Conservation (phyloP, 2,888 invertebrate genomes). For the Eledona agricola region DNA sequence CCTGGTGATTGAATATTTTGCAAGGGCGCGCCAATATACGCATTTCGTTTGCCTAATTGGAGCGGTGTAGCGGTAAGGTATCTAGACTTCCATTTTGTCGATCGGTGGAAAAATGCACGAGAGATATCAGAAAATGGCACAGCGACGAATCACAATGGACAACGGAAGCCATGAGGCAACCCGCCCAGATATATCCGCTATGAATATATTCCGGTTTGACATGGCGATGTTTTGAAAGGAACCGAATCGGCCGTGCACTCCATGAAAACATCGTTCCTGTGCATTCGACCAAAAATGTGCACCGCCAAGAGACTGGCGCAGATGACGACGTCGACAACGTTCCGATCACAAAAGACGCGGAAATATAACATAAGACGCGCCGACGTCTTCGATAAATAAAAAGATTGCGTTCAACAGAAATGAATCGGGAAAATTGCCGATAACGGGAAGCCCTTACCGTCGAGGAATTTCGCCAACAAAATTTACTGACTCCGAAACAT, state of each 20-base stretch:
- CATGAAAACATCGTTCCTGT: constrained; percentile 30
- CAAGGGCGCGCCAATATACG: too few relatives aligned
- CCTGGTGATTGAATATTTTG: constrained; percentile 4
- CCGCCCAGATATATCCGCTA: constrained; percentile 44
- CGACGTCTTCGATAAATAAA: constrained; percentile 26
- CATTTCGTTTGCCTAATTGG: neutral
- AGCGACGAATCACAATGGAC: constrained; percentile 42
- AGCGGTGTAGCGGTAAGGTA: too few relatives aligned
- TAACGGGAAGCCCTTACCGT: constrained; percentile 5
- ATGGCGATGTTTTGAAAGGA: constrained; percentile 30
- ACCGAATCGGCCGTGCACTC: constrained; percentile 27
- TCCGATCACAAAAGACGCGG: constrained; percentile 27
- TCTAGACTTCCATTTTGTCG: constrained; percentile 26
- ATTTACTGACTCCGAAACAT: too few relatives aligned
- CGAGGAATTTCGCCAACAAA: constrained; percentile 8
- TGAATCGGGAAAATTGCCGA: constrained; percentile 20
- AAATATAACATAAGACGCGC: constrained; percentile 25
- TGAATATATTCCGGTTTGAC: constrained; percentile 39
- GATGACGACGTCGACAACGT: constrained; percentile 23
- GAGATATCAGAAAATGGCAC: constrained; percentile 45
- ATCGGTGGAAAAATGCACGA: constrained; percentile 44
- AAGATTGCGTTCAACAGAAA: constrained; percentile 22
- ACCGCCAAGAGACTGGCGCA: constrained; percentile 11
- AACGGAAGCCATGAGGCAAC: constrained; percentile 42
- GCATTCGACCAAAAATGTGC: constrained; percentile 30